phyloP scores from a whole-genome alignment of 2,888 invertebrate species.

The Tromatobia lineatoria region DNA sequence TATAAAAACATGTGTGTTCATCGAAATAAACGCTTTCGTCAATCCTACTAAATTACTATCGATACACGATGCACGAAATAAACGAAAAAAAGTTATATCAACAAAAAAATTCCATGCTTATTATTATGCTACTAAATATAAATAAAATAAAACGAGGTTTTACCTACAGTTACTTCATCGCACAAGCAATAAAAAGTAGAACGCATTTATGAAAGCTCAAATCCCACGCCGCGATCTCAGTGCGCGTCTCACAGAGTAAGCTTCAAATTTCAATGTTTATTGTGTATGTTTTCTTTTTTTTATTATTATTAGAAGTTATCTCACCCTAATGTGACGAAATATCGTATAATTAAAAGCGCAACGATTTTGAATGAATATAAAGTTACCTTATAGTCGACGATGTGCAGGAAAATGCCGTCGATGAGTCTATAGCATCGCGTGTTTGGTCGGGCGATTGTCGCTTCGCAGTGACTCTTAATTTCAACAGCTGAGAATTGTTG shows the following conservation, averaged over 20 bases:
- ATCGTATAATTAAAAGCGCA: background rate
- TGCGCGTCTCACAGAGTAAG: background rate
- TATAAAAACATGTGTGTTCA: no score
- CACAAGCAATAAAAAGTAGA: background rate
- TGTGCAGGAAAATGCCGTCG: background rate
- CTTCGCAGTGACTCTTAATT: constrained; percentile 37
- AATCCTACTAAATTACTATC: no score
- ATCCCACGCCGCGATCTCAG: background rate
- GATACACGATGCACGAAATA: background rate
- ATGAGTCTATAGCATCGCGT: constrained; percentile 21
- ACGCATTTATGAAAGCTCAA: background rate
- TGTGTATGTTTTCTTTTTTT: constrained; percentile 15
- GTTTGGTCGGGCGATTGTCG: background rate
- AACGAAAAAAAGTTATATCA: no score
- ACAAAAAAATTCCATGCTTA: background rate
- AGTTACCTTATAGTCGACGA: constrained; percentile 55
- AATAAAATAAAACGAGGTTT: no score
- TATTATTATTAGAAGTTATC: constrained; percentile 9
- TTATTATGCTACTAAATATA: no score
- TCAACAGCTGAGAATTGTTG: constrained; percentile 47
- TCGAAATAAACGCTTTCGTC: no score
- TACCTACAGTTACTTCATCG: no score
- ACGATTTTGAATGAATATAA: background rate
- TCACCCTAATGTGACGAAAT: constrained; percentile 11
- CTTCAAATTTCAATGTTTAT: constrained; percentile 28